Evolutionary conservation across 2,888 invertebrate genomes (phyloP).

Genomic region (Cataglyphis albicans): DNA sequence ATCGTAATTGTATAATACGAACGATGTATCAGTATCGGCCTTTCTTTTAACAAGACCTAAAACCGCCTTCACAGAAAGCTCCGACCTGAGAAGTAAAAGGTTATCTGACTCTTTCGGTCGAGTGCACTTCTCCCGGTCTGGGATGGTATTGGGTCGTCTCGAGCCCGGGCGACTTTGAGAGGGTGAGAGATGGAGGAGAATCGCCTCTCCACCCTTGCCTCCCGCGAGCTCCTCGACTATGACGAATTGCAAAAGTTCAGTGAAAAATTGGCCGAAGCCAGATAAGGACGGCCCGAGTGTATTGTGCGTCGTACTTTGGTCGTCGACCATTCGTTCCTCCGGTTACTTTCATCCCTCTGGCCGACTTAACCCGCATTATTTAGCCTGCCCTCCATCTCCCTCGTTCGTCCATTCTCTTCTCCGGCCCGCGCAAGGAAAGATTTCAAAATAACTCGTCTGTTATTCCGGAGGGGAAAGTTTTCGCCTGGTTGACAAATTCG

Average conservation of each 20-base stretch:
- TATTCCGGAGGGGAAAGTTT: constrained; percentile 29
- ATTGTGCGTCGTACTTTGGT: constrained; percentile 58
- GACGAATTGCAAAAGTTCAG: constrained; percentile 77
- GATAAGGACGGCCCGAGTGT: constrained; percentile 57
- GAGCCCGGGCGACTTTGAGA: constrained; percentile 40
- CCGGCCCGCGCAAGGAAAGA: constrained; percentile 23
- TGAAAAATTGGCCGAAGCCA: constrained; percentile 72
- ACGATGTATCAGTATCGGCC: constrained; percentile 14
- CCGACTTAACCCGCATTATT: constrained; percentile 54
- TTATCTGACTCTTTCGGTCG: constrained; percentile 79
- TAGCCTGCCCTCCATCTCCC: not conserved
- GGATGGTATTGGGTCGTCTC: constrained; percentile 72
- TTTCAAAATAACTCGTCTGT: constrained; percentile 44
- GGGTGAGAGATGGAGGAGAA: constrained; percentile 19
- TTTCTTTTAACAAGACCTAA: constrained; percentile 51
- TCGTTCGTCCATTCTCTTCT: not conserved
- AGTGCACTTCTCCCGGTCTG: constrained; percentile 73
- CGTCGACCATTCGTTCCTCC: constrained; percentile 38
- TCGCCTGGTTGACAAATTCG: constrained; percentile 44
- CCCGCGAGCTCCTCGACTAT: constrained; percentile 61
- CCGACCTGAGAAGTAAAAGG: constrained; percentile 72
- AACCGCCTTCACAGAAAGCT: constrained; percentile 50
- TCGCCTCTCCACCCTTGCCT: constrained; percentile 12
- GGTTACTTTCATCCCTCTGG: constrained; percentile 42
- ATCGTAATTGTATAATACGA: constrained; percentile 7